Conservation (phyloP, 2,113 vertebrate genomes). For the Amblyornis subalaris region DNA sequence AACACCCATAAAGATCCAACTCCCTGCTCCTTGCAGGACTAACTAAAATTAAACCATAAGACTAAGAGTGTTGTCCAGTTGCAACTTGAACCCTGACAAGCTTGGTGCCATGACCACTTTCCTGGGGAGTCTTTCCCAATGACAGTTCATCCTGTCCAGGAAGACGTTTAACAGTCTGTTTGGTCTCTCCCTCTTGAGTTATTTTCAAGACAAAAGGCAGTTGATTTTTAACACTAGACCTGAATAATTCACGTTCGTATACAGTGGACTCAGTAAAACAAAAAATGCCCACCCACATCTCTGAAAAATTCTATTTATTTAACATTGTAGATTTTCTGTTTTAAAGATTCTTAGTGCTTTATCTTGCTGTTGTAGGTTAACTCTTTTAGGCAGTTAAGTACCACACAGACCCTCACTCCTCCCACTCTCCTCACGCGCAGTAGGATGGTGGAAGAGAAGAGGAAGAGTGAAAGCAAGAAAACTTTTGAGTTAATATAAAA, state of each 20-base stretch:
- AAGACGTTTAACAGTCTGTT: neutral
- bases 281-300: rapidly evolving
- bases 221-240: neutral
- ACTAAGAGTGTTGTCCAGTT: neutral
- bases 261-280: neutral
- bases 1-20: neutral
- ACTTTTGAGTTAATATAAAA: neutral
- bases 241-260: neutral
- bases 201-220: neutral
- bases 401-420: neutral
- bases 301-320: neutral
- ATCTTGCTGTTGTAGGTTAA: neutral
- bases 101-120: neutral
- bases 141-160: rapidly evolving
- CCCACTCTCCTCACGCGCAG: rapidly evolving
- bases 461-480: neutral
- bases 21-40: neutral
- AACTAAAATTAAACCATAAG: neutral
- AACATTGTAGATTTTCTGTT: neutral
- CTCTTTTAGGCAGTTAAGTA: neutral
- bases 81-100: neutral
- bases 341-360: neutral
- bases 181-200: neutral
- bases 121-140: neutral
- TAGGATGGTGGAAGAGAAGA: neutral